phyloP scores from a whole-genome alignment of 2,797 vertebrate genomes.

The Poecilia picta region DNA sequence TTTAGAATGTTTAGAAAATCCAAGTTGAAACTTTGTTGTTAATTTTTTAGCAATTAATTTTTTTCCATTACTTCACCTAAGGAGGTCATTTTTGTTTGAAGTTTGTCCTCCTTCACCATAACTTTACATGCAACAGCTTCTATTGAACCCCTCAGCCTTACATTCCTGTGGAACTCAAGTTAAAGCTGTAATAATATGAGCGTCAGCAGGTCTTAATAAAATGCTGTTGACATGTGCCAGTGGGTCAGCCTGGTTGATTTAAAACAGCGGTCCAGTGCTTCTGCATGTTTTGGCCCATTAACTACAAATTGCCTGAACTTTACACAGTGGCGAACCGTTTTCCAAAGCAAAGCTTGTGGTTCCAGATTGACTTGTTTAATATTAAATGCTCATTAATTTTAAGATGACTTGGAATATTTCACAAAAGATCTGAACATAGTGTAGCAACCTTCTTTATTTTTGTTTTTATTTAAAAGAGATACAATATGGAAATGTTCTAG shows the following conservation, averaged over 20 bases:
- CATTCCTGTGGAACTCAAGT: background rate
- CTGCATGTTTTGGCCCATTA: conserved; percentile 42
- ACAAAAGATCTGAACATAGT: background rate
- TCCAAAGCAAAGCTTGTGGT: conserved; percentile 21
- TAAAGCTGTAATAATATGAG: conserved; percentile 20
- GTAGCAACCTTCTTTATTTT: background rate
- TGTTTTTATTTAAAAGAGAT: background rate
- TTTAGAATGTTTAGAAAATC: background rate
- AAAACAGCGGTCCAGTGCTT: conserved; percentile 31
- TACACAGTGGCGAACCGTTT: conserved; percentile 19
- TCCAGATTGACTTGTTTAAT: conserved; percentile 30
- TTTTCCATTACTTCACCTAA: background rate
- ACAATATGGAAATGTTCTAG: background rate
- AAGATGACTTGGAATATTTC: background rate
- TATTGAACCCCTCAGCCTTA: background rate
- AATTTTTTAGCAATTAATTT: background rate
- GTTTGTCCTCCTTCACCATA: background rate
- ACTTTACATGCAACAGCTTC: background rate
- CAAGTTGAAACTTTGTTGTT: background rate
- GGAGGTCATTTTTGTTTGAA: background rate
- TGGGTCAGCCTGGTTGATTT: conserved; percentile 18
- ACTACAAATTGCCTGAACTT: conserved; percentile 39
- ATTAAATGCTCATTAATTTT: conserved; percentile 27
- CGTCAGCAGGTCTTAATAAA: conserved; percentile 27
- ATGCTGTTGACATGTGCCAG: conserved; percentile 20